Percentiles rank a stretch among this genome's conserved stretches.
These are phyloP conservation scores for Sterrhoptilus dennistouni DNA, from an alignment of 2,113 vertebrate species.

Conservation along the genomic window DNA sequence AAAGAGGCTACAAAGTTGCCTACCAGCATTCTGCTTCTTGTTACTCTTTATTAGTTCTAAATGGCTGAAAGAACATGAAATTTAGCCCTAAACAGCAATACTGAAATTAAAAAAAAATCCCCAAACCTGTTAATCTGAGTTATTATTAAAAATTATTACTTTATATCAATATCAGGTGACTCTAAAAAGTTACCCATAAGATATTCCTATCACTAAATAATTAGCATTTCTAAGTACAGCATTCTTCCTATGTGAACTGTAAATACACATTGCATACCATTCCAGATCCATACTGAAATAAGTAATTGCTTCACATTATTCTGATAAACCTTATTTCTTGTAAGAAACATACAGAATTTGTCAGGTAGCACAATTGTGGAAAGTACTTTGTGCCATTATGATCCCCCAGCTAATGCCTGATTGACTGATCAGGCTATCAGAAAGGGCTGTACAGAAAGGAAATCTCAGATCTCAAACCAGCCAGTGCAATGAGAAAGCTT, in stretches of 20 bases:
- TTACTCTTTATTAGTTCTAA: background rate
- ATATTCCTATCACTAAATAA: background rate
- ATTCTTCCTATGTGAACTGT: background rate
- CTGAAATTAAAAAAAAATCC: background rate
- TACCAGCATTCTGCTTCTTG: background rate
- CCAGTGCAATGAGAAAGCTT: background rate
- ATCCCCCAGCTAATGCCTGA: background rate
- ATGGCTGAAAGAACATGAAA: background rate
- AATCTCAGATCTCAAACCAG: background rate
- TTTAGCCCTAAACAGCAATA: background rate
- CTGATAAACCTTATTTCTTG: background rate
- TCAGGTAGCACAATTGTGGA: background rate
- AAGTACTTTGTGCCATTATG: background rate
- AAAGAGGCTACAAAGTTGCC: background rate
- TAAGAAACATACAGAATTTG: background rate
- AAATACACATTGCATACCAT: background rate
- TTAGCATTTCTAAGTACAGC: background rate
- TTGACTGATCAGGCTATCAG: background rate
- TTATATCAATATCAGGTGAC: background rate
- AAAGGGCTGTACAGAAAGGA: background rate
- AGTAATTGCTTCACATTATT: background rate
- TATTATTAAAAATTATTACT: background rate
- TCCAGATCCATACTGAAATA: background rate
- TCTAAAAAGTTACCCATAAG: background rate
- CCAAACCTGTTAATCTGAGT: background rate